Percentiles rank a stretch among this genome's conserved stretches.
Evolutionary conservation across 2,888 invertebrate genomes (phyloP).

Genomic region (Eupeodes luniger): DNA sequence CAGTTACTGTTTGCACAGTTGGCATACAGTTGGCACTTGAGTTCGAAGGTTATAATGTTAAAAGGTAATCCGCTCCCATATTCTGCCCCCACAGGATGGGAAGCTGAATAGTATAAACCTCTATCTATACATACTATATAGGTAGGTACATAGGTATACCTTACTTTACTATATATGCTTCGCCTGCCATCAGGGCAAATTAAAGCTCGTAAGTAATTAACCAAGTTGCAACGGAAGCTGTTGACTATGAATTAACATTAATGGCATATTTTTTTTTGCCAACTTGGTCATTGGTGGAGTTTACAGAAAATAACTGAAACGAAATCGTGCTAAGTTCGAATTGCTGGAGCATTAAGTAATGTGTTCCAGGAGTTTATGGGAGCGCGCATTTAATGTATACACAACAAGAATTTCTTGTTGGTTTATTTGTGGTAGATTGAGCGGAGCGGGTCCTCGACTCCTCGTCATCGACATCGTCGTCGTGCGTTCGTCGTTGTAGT

Average conservation of each 20-base stretch:
- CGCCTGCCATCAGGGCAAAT: slow-evolving; percentile 48
- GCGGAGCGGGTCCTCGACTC: neutral
- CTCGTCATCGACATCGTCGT: neutral
- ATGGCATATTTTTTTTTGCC: slow-evolving; percentile 57
- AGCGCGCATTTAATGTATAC: slow-evolving; percentile 15
- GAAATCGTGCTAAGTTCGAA: slow-evolving; percentile 58
- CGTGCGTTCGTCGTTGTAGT: too few relatives aligned
- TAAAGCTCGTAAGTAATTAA: slow-evolving; percentile 76
- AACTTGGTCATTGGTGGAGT: slow-evolving; percentile 55
- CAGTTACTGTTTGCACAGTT: slow-evolving; percentile 39
- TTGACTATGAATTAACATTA: slow-evolving; percentile 69
- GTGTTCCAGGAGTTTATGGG: slow-evolving; percentile 43
- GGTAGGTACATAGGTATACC: neutral
- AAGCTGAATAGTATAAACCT: neutral
- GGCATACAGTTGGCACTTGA: slow-evolving; percentile 56
- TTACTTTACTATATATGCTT: neutral
- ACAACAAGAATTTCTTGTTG: slow-evolving; percentile 30
- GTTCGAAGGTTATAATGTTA: slow-evolving; percentile 54
- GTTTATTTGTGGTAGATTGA: slow-evolving; percentile 35
- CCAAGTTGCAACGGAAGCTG: slow-evolving; percentile 68
- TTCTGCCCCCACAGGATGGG: slow-evolving; percentile 2
- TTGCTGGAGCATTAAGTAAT: slow-evolving; percentile 63
- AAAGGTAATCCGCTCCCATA: slow-evolving; percentile 24
- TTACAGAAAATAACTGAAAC: slow-evolving; percentile 40
- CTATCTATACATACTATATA: neutral